Percentiles rank a stretch among this genome's conserved stretches.
phyloP scores from a whole-genome alignment of 2,797 vertebrate species.

The Psittacula derbiana region DNA sequence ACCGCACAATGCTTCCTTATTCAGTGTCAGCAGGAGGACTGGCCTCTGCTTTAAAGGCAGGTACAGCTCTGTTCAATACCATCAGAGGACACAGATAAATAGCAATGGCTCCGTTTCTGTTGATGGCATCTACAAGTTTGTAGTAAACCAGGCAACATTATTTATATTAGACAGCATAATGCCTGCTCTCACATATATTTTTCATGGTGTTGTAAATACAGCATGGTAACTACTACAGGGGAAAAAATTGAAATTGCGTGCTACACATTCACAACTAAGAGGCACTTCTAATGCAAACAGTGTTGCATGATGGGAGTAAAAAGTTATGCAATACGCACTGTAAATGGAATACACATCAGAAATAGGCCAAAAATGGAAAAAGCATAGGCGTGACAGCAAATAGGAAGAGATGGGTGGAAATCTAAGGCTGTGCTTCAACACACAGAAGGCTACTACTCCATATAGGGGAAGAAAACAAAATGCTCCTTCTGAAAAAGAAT shows the following conservation, averaged over 20 bases:
- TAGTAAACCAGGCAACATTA: background rate
- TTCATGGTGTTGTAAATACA: background rate
- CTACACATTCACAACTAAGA: background rate
- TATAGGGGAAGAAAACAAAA: background rate
- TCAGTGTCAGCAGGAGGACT: background rate
- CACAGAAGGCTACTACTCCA: background rate
- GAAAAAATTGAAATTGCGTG: background rate
- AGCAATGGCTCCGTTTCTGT: background rate
- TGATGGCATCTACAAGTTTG: background rate
- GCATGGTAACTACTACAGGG: background rate
- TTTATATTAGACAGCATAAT: background rate
- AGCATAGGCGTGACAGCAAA: background rate
- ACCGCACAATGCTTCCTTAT: background rate
- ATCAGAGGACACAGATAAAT: background rate
- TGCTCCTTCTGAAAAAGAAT: background rate
- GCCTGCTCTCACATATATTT: background rate
- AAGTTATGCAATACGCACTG: background rate
- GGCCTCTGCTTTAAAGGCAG: background rate
- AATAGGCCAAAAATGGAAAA: conserved; percentile 19
- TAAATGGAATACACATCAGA: background rate
- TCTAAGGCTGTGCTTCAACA: conserved; percentile 1
- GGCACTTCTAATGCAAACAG: background rate
- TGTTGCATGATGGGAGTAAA: background rate
- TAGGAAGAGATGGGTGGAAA: background rate
- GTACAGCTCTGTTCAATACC: background rate